Conservation (phyloP, 2,113 vertebrate species). For the Megalops atlanticus region DNA sequence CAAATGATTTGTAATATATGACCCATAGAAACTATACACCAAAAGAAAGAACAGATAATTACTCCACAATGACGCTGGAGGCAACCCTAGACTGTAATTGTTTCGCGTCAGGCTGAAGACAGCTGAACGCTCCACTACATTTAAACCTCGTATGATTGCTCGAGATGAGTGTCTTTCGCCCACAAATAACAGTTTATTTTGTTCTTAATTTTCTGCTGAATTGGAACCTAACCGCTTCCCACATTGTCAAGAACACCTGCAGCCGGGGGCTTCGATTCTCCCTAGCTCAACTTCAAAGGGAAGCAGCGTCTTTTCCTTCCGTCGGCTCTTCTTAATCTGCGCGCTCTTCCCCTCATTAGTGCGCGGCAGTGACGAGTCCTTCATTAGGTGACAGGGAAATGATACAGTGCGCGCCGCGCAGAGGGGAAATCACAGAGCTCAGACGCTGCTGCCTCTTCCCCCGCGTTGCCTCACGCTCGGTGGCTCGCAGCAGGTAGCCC, state of each 20-base stretch:
- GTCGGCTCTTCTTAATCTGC: conserved; percentile 85
- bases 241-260: conserved; percentile 87
- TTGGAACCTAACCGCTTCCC: conserved; percentile 86
- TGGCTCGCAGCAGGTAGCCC: conserved; percentile 83
- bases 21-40: conserved; percentile 77
- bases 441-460: conserved; percentile 79
- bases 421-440: conserved; percentile 93
- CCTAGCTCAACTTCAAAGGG: conserved; percentile 82
- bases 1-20: conserved; percentile 79
- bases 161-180: conserved; percentile 84
- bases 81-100: conserved; percentile 84
- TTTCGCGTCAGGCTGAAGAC: conserved; percentile 87
- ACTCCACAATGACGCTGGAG: conserved; percentile 84
- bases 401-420: conserved; percentile 90
- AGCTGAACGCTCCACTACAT: conserved; percentile 82
- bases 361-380: conserved; percentile 83
- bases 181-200: conserved; percentile 87
- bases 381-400: conserved; percentile 98
- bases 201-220: conserved; percentile 91
- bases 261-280: conserved; percentile 83
- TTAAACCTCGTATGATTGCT: conserved; percentile 81
- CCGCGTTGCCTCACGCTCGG: conserved; percentile 73
- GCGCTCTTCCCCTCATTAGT: conserved; percentile 88
- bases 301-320: conserved; percentile 82
- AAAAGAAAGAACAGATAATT: conserved; percentile 78